phyloP scores from a whole-genome alignment of 2,888 invertebrate species.

The Sipha maydis region DNA sequence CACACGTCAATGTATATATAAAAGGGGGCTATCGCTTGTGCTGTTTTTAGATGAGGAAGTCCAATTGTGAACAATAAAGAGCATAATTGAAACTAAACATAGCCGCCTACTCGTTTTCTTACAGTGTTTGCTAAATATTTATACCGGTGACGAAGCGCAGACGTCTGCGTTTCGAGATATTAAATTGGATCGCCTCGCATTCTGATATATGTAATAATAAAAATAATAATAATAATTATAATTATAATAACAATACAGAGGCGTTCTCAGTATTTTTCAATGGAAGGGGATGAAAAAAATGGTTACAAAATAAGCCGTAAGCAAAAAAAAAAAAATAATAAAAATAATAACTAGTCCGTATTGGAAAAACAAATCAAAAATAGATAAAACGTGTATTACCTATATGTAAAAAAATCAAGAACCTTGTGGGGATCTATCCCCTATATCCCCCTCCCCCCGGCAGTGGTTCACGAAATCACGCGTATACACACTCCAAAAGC shows the following conservation, averaged over 20 bases:
- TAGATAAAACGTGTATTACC: too few relatives aligned
- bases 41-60: conserved; percentile 50
- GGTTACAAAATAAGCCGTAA: too few relatives aligned
- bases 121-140: conserved; percentile 40
- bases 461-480: too few relatives aligned
- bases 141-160: background rate
- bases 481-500: too few relatives aligned
- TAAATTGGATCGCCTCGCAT: conserved; percentile 27
- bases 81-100: conserved; percentile 40
- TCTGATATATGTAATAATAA: background rate
- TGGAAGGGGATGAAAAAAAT: background rate
- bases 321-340: too few relatives aligned
- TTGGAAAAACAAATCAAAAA: too few relatives aligned
- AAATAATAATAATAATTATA: background rate
- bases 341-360: too few relatives aligned
- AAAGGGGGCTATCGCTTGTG: background rate
- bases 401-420: too few relatives aligned
- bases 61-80: conserved; percentile 57
- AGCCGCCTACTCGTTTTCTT: conserved; percentile 25
- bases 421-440: too few relatives aligned
- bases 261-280: background rate
- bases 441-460: too few relatives aligned
- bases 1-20: background rate
- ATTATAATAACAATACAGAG: background rate
- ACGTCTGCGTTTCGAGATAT: conserved; percentile 21